phyloP scores from a whole-genome alignment of 2,113 vertebrate species.

The Pluvialis apricaria region DNA sequence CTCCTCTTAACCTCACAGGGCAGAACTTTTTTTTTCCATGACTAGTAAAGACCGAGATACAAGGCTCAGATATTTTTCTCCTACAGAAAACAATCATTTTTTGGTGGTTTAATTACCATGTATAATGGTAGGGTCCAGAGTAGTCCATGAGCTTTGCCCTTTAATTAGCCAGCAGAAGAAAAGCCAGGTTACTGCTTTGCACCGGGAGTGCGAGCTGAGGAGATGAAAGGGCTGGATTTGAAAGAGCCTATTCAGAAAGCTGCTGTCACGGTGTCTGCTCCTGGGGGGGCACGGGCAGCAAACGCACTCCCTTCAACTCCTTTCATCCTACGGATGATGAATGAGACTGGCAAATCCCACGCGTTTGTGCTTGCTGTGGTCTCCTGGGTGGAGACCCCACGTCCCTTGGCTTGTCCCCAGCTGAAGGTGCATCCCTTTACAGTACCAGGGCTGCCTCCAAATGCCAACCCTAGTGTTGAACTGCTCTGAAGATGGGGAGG shows the following conservation, averaged over 20 bases:
- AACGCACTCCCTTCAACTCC: not conserved
- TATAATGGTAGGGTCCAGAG: not conserved
- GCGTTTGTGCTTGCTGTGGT: not conserved
- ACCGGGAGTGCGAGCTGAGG: not conserved
- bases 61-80: not conserved
- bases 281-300: not conserved
- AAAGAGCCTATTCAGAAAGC: conserved; percentile 36
- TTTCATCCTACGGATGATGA: not conserved
- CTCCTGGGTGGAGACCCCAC: not conserved
- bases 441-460: not conserved
- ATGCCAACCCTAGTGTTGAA: not conserved
- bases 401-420: not conserved
- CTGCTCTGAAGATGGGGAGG: not conserved
- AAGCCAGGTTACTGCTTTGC: conserved; percentile 51
- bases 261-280: not conserved
- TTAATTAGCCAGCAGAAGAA: conserved; percentile 52
- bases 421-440: not conserved
- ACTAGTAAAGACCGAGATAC: not conserved
- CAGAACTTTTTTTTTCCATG: not conserved
- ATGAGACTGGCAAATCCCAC: not conserved
- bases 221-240: conserved; percentile 53
- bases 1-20: not conserved
- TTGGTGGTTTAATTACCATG: conserved; percentile 43
- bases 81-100: conserved; percentile 19
- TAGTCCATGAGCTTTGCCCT: conserved; percentile 35